Evolutionary conservation across 2,113 vertebrate species (phyloP).

Genomic region (Ailurus styani): DNA sequence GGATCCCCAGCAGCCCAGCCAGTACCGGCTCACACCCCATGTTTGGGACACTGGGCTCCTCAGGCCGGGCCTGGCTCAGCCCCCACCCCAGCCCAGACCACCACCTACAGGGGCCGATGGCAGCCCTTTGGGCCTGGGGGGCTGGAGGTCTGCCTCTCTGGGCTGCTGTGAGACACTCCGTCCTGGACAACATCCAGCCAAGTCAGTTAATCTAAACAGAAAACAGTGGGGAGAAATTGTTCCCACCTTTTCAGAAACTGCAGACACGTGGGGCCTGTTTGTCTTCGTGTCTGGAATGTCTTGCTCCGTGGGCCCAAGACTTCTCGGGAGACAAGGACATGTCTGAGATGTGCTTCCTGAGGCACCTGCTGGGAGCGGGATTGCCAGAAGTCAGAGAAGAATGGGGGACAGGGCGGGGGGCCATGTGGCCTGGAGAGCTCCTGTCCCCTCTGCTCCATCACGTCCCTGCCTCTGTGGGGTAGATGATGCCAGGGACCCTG

Average conservation of each 20-base stretch:
- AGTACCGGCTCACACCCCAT: accelerated
- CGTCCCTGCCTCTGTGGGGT: background rate
- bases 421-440: no score
- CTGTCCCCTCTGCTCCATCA: background rate
- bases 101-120: accelerated
- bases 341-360: background rate
- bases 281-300: background rate
- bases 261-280: background rate
- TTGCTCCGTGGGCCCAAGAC: background rate
- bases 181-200: background rate
- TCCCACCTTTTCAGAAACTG: background rate
- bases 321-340: background rate
- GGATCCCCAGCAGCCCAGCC: background rate
- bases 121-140: no score
- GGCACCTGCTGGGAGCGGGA: background rate
- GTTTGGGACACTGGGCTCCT: background rate
- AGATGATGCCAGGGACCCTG: no score
- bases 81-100: background rate
- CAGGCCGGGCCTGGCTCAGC: background rate
- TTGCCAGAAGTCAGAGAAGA: accelerated
- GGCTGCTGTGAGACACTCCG: background rate
- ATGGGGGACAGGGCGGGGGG: accelerated
- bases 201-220: background rate
- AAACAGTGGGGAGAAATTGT: background rate
- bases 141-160: accelerated